A percentile compares a stretch with the other conserved stretches of the same genome.
phyloP scores from a whole-genome alignment of 2,113 vertebrate species.

The Nipponia nippon region DNA sequence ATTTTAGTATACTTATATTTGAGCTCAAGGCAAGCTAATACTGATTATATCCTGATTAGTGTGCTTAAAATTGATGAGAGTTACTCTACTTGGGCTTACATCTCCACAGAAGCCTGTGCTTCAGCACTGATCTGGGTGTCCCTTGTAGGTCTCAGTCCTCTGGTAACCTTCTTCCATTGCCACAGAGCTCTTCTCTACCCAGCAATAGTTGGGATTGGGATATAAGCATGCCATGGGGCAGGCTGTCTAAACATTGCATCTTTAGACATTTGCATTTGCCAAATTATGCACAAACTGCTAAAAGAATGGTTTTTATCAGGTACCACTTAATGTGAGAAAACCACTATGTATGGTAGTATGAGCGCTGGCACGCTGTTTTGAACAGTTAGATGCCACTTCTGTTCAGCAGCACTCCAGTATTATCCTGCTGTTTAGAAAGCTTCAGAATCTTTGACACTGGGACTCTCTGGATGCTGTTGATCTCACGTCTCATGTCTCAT shows the following conservation, averaged over 20 bases:
- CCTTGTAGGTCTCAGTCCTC: background rate
- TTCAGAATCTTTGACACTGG: background rate
- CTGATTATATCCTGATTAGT: background rate
- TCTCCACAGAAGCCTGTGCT: background rate
- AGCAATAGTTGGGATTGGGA: accelerated
- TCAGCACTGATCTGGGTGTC: background rate
- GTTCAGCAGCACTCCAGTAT: background rate
- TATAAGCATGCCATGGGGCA: background rate
- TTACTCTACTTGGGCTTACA: background rate
- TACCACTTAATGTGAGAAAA: background rate
- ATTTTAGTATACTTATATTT: background rate
- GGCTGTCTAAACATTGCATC: background rate
- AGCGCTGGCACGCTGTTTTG: background rate
- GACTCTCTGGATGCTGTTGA: background rate
- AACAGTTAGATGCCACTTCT: background rate
- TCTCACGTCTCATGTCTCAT: background rate
- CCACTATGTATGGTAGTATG: accelerated
- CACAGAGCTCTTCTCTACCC: background rate
- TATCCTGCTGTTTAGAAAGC: background rate
- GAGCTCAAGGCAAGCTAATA: background rate
- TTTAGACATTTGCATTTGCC: background rate
- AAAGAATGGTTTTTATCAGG: background rate
- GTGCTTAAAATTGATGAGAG: background rate
- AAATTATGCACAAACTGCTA: background rate
- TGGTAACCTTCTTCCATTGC: background rate